Percentiles rank a stretch among this genome's conserved stretches.
These are phyloP conservation scores for Hydrolagus colliei DNA, from an alignment of 2,797 vertebrate species.

Conservation along the genomic window DNA sequence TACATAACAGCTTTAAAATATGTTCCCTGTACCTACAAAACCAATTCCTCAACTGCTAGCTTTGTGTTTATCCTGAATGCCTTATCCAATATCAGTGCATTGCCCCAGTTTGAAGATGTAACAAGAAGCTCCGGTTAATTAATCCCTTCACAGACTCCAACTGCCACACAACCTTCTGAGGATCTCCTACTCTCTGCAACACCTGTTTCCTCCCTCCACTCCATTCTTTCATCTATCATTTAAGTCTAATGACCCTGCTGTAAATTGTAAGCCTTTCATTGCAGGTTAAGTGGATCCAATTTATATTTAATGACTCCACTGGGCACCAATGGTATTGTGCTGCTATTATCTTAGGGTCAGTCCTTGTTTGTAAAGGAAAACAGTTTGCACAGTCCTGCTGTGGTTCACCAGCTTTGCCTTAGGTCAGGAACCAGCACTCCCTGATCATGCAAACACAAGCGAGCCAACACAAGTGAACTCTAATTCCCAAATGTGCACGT, in stretches of 20 bases:
- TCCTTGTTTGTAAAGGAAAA: neutral
- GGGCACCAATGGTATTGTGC: neutral
- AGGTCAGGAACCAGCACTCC: neutral
- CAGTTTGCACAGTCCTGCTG: neutral
- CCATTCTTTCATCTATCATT: slow-evolving; percentile 36
- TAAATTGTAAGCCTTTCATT: slow-evolving; percentile 36
- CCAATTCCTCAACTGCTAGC: neutral
- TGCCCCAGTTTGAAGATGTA: slow-evolving; percentile 30
- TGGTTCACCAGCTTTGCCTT: neutral
- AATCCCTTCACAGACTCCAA: slow-evolving; percentile 33
- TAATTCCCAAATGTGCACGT: too few species aligned
- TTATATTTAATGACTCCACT: slow-evolving; percentile 27
- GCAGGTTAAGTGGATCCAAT: slow-evolving; percentile 36
- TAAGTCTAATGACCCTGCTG: slow-evolving; percentile 37
- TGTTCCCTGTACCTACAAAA: neutral
- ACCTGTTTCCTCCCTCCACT: slow-evolving; percentile 36
- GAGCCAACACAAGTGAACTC: neutral
- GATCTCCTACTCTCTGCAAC: slow-evolving; percentile 34
- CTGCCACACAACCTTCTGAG: slow-evolving; percentile 28
- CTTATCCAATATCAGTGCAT: neutral
- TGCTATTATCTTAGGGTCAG: neutral
- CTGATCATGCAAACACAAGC: neutral
- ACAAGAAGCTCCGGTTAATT: slow-evolving; percentile 37
- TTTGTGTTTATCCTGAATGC: neutral
- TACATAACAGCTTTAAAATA: slow-evolving; percentile 8